Evolutionary conservation across 1,140 invertebrate species (phyloP).

Genomic region (Microvelia longipes): DNA sequence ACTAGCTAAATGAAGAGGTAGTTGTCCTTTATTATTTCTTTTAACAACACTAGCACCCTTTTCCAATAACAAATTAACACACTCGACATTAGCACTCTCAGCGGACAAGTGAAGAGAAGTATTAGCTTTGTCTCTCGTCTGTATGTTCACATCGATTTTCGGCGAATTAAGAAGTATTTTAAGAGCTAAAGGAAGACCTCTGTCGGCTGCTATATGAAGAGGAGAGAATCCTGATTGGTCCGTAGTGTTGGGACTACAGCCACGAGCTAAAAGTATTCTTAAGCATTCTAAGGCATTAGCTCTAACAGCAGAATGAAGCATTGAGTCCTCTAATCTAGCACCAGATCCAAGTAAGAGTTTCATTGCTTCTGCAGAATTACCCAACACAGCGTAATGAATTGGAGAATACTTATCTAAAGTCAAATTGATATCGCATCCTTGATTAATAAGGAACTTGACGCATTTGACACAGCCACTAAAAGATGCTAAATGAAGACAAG

Average conservation of each 20-base stretch:
- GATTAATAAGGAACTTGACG: constrained; percentile 46
- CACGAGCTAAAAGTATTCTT: constrained; percentile 49
- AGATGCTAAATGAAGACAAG: constrained; percentile 54
- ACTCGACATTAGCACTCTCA: constrained; percentile 49
- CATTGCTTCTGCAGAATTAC: constrained; percentile 53
- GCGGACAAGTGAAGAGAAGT: constrained; percentile 69
- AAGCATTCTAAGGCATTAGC: constrained; percentile 57
- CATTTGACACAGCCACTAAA: constrained; percentile 58
- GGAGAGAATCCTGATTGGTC: constrained; percentile 56
- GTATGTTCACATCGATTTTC: constrained; percentile 19
- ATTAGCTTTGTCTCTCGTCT: constrained; percentile 17
- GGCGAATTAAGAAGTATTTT: constrained; percentile 28
- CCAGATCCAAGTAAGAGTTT: constrained; percentile 50
- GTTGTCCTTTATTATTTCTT: constrained; percentile 58
- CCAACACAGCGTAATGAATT: constrained; percentile 65
- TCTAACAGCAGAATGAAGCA: constrained; percentile 57
- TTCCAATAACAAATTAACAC: constrained; percentile 49
- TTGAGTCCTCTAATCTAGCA: constrained; percentile 48
- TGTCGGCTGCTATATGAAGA: constrained; percentile 57
- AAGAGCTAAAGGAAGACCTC: constrained; percentile 48
- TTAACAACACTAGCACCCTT: constrained; percentile 52
- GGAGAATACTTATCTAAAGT: constrained; percentile 41
- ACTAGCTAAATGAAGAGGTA: constrained; percentile 58
- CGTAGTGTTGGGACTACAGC: constrained; percentile 47
- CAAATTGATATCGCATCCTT: constrained; percentile 47